Evolutionary conservation across 2,113 vertebrate genomes (phyloP).

Genomic region (Lanius ludovicianus): DNA sequence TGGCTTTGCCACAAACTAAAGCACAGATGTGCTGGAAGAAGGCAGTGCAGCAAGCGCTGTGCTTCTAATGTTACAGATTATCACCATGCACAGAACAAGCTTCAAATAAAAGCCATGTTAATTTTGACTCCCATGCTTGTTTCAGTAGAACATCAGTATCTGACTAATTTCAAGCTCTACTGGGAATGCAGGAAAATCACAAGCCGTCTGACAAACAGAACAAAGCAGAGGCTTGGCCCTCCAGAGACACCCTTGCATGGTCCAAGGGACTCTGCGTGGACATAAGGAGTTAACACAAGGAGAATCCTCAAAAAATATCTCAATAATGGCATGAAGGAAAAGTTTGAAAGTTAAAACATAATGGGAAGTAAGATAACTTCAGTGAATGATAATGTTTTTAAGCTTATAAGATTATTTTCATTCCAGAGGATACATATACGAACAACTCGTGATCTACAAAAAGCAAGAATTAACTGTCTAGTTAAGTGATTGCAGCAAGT

Average conservation of each 20-base stretch:
- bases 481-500: not conserved
- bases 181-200: not conserved
- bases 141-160: not conserved
- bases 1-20: not conserved
- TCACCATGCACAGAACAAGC: conserved; percentile 21
- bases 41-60: not conserved
- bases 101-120: conserved; percentile 39
- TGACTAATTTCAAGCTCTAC: not conserved
- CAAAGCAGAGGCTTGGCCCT: not conserved
- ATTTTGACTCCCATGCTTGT: conserved; percentile 15
- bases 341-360: not conserved
- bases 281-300: not conserved
- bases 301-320: not conserved
- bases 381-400: not conserved
- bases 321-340: not conserved
- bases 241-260: not conserved
- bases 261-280: not conserved
- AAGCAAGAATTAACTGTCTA: not conserved
- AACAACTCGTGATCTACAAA: not conserved
- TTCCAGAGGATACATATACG: not conserved
- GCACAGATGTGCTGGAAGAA: not conserved
- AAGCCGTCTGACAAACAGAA: not conserved
- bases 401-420: not conserved
- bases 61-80: not conserved
- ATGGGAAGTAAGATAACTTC: not conserved